These are phyloP conservation scores for Phalacrocorax pelagicus DNA, from an alignment of 2,113 vertebrate genomes.

Conservation along the genomic window DNA sequence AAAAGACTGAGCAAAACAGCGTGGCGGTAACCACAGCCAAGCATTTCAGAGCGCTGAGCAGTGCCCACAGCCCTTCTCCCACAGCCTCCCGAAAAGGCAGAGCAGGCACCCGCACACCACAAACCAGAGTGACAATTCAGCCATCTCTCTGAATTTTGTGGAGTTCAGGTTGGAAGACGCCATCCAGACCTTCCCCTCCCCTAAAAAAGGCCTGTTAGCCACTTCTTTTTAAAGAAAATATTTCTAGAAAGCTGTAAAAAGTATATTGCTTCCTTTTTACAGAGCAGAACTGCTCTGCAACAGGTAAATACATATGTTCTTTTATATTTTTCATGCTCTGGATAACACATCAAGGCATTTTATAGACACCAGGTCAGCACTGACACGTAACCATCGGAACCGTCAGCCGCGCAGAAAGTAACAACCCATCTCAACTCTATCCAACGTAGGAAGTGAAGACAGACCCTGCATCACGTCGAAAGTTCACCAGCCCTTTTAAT, in stretches of 20 bases:
- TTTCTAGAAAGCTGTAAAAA: background rate
- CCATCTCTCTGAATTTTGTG: background rate
- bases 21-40: background rate
- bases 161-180: background rate
- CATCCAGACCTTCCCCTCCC: background rate
- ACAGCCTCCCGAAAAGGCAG: background rate
- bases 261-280: background rate
- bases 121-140: background rate
- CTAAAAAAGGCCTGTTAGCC: background rate
- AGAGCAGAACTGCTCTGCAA: background rate
- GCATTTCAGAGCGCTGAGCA: background rate
- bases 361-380: background rate
- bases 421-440: background rate
- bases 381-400: background rate
- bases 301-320: background rate
- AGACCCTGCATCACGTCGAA: background rate
- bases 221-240: background rate
- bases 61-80: background rate
- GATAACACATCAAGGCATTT: background rate
- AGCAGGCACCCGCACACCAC: background rate
- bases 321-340: background rate
- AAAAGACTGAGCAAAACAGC: background rate
- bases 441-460: background rate
- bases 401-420: background rate
- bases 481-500: background rate